Conservation (phyloP, 2,888 invertebrate species). For the Protonemura montana region DNA sequence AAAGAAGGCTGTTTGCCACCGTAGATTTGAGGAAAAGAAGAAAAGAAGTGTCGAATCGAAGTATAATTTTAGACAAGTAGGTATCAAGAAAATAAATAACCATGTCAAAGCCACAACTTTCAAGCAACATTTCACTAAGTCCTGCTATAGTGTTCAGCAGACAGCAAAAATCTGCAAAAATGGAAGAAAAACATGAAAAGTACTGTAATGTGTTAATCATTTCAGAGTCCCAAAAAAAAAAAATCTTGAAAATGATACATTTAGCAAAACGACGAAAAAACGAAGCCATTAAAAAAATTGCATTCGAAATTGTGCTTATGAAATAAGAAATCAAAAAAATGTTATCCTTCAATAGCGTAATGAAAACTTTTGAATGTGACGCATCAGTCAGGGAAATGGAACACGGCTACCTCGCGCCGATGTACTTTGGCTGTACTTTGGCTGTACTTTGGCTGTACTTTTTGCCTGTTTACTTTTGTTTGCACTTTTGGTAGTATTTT, state of each 20-base stretch:
- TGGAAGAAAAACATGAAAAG: slow-evolving; percentile 39
- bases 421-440: slow-evolving; percentile 15
- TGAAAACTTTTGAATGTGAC: slow-evolving; percentile 26
- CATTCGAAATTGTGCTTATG: slow-evolving; percentile 15
- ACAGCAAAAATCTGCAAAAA: slow-evolving; percentile 42
- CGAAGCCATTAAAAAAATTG: slow-evolving; percentile 33
- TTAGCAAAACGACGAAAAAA: not conserved
- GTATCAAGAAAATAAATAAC: not conserved
- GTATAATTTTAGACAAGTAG: not conserved
- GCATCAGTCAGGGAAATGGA: slow-evolving; percentile 19
- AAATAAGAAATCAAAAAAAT: slow-evolving; percentile 14
- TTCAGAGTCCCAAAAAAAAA: slow-evolving; percentile 18
- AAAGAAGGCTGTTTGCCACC: not conserved
- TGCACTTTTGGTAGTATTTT: not conserved
- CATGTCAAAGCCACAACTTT: not conserved
- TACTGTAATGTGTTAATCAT: slow-evolving; percentile 19
- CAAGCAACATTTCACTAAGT: slow-evolving; percentile 37
- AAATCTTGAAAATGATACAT: slow-evolving; percentile 1
- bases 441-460: not conserved
- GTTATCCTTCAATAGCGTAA: slow-evolving; percentile 18
- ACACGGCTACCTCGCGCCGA: not conserved
- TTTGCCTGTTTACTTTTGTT: not conserved
- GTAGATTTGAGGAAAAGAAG: not conserved
- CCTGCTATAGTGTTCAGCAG: slow-evolving; percentile 41
- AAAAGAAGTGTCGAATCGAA: not conserved